Evolutionary conservation across 64 coral and sea anemone genomes (phyloP).

Genomic region (Catalaphyllia jardinei): DNA sequence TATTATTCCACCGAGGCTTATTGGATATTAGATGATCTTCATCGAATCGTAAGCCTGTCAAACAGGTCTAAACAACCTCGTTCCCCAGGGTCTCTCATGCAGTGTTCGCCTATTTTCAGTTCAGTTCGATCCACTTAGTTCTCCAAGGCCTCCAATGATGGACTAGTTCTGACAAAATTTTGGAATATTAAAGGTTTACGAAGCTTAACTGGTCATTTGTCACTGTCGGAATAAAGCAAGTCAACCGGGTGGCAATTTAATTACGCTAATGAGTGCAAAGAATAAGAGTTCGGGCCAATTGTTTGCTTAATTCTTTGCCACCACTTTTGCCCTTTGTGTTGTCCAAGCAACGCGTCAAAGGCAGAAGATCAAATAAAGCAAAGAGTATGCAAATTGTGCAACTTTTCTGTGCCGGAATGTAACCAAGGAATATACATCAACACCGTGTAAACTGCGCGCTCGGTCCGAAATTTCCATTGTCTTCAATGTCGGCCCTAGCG

Average conservation of each 20-base stretch:
- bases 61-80: too few relatives aligned
- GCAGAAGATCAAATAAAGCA: neutral
- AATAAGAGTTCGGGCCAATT: constrained; percentile 14
- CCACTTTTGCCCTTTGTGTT: neutral
- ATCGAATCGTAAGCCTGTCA: too few relatives aligned
- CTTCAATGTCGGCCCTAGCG: neutral
- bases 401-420: neutral
- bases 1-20: too few relatives aligned
- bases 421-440: neutral
- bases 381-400: constrained; percentile 35
- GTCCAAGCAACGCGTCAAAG: constrained; percentile 25
- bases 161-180: neutral
- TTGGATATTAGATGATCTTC: too few relatives aligned
- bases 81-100: too few relatives aligned
- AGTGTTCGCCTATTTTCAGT: too few relatives aligned
- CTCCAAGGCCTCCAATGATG: too few relatives aligned
- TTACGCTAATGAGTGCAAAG: constrained; percentile 16
- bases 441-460: neutral
- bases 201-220: neutral
- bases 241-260: neutral
- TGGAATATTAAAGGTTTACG: neutral
- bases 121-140: too few relatives aligned
- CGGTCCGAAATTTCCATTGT: neutral
- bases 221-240: neutral
- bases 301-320: constrained; percentile 7